Evolutionary conservation across 2,113 vertebrate genomes (phyloP).

Genomic region (Brachirus orientalis): DNA sequence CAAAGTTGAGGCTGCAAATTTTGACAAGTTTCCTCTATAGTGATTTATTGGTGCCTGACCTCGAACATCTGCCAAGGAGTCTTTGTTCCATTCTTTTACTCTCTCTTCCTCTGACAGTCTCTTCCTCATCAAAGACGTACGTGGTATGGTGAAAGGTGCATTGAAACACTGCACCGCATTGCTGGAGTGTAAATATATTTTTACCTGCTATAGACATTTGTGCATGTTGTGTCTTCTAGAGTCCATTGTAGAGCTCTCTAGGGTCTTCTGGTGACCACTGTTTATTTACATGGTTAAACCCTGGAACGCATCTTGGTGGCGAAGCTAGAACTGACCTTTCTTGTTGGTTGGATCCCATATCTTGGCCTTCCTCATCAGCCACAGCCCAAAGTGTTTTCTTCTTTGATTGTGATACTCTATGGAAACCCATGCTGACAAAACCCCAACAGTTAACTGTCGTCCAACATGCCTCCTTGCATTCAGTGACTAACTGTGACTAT

Average conservation of each 20-base stretch:
- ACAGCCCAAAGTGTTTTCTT: too few relatives aligned
- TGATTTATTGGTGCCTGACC: constrained; percentile 60
- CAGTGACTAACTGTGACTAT: too few relatives aligned
- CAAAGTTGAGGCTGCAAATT: constrained; percentile 7
- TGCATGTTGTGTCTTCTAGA: not conserved
- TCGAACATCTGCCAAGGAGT: constrained; percentile 59
- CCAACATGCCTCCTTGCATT: too few relatives aligned
- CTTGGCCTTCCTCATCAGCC: too few relatives aligned
- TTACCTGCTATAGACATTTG: not conserved
- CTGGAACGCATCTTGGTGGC: too few relatives aligned
- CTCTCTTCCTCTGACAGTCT: constrained; percentile 16
- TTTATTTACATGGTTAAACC: not conserved
- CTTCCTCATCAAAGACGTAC: constrained; percentile 41
- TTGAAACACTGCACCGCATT: constrained; percentile 12
- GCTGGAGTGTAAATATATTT: constrained; percentile 9
- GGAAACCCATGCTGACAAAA: too few relatives aligned
- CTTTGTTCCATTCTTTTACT: constrained; percentile 13
- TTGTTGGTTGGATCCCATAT: too few relatives aligned
- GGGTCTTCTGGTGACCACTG: not conserved
- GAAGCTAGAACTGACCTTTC: too few relatives aligned
- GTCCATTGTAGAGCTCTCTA: not conserved
- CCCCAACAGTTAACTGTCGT: too few relatives aligned
- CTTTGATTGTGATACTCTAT: too few relatives aligned
- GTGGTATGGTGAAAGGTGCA: not conserved
- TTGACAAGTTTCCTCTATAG: constrained; percentile 25